Evolutionary conservation across 2,113 vertebrate species (phyloP).

Genomic region (Ictidomys tridecemlineatus): DNA sequence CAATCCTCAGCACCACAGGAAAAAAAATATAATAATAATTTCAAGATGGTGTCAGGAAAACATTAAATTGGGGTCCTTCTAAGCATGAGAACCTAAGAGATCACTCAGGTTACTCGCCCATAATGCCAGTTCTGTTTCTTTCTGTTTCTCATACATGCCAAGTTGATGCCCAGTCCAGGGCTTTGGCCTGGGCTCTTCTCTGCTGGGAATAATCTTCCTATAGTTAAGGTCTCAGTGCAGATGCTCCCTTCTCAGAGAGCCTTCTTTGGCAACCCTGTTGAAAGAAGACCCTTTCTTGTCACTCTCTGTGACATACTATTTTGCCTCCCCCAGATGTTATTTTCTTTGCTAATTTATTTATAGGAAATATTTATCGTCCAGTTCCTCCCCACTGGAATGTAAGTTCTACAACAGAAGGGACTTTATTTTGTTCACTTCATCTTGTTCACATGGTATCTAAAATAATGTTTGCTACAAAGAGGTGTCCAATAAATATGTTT

Average conservation of each 20-base stretch:
- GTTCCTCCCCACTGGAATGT: not conserved
- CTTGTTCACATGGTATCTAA: not conserved
- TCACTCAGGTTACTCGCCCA: not conserved
- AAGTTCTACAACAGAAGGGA: not conserved
- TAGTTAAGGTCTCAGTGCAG: not conserved
- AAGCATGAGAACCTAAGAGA: not conserved
- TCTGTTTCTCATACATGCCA: not conserved
- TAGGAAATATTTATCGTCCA: not conserved
- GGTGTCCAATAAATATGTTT: not conserved
- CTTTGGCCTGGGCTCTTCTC: not conserved
- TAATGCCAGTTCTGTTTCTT: not conserved
- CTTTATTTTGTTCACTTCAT: not conserved
- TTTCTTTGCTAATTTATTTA: constrained; percentile 34
- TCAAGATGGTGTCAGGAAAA: not conserved
- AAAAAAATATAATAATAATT: no score
- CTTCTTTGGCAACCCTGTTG: not conserved
- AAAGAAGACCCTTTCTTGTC: not conserved
- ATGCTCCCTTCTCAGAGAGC: not conserved
- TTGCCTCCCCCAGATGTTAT: not conserved
- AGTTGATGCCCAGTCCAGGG: not conserved
- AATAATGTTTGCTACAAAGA: not conserved
- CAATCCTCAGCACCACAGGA: no score
- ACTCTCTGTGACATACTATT: not conserved
- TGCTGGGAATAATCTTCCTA: not conserved
- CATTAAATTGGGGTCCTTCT: not conserved